Base-by-base conservation (phyloP, 1,140 invertebrate species). In the Bombus vancouverensis region DNA sequence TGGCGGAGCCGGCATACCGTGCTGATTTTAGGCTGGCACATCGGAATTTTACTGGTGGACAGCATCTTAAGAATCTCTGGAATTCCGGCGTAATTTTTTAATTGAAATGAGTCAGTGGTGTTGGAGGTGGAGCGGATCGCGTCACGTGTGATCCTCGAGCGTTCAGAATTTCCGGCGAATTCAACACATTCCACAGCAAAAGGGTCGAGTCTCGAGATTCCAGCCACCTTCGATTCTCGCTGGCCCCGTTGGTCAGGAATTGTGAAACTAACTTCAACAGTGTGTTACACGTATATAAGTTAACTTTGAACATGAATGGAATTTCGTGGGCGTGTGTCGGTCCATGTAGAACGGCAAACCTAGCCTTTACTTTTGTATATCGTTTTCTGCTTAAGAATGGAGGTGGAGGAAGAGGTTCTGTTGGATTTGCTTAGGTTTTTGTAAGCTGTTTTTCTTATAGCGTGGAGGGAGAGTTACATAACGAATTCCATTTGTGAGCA, bases 11-110 rank as follows among this genome's bases (percentile, higher is more conserved):
- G 18, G 75, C 66, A 59, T 85, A 59, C 53, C 83, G 22, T 44
- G 66, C 53, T 34, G 83, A 85, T 85, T 80, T 85, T 57, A 34
- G 53, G 53, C 74, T 57, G 5, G 4, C 62, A n/a, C 42, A 13
- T 53, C 6, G 83, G 76, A 65, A 85, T 85, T 80, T 80, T 77
- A 65, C 77, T 15, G 18, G 34, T n/a, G 66, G 39, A 15, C 76
- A 47, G 53, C 77, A n/a, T 65, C 77, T 80, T 65, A 73, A 44
- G 77, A 47, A 71, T 80, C 57, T 42, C 1, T 3, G 53, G 83
- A 73, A 85, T 85, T 53, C 34, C 25, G 83, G 32, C 22, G 83
- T 72, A 72, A 62, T 85, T 85, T 85, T 85, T 85, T 80, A 80
- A 80, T 80, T 65, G 83, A 78, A 80, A n/a, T 39, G 75, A 85